A percentile compares a stretch with the other conserved stretches of the same genome.
These are phyloP conservation scores for Anoplophora glabripennis DNA, from an alignment of 1,140 invertebrate species.

Conservation along the genomic window DNA sequence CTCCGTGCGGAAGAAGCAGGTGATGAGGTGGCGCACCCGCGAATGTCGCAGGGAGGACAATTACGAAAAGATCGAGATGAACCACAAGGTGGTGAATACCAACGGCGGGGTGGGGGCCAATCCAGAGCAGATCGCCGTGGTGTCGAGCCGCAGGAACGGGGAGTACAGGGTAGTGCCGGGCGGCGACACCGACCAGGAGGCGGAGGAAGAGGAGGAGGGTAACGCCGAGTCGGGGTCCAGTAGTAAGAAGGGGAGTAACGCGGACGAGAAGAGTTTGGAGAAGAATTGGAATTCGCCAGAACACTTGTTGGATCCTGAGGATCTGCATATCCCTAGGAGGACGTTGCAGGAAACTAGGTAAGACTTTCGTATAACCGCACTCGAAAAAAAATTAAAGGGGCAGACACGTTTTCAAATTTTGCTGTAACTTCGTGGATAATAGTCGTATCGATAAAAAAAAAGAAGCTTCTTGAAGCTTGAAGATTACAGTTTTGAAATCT, in stretches of 20 bases:
- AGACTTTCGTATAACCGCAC: constrained; percentile 5
- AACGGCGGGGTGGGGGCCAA: constrained; percentile 30
- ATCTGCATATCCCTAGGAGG: constrained; percentile 40
- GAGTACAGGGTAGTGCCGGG: constrained; percentile 69
- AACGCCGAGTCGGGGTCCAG: constrained; percentile 41
- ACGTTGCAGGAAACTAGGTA: constrained; percentile 33
- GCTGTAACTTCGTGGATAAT: no score
- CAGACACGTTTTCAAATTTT: no score
- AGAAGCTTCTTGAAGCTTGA: no score
- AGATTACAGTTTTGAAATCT: no score
- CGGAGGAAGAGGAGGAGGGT: constrained; percentile 55
- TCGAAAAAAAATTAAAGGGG: no score
- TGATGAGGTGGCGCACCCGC: constrained; percentile 38
- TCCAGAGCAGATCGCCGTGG: constrained; percentile 40
- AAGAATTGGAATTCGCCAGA: constrained; percentile 34
- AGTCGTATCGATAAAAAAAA: no score
- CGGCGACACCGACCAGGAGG: constrained; percentile 55
- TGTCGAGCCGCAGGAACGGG: constrained; percentile 56
- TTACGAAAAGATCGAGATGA: constrained; percentile 75
- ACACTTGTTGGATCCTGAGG: constrained; percentile 33
- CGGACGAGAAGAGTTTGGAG: constrained; percentile 6
- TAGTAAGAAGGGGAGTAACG: constrained; percentile 21
- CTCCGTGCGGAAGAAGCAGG: constrained; percentile 50
- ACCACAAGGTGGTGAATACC: constrained; percentile 52
- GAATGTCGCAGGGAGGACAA: constrained; percentile 57